Base-by-base conservation (phyloP, 2,888 invertebrate genomes). In the Nasonia oneida region DNA sequence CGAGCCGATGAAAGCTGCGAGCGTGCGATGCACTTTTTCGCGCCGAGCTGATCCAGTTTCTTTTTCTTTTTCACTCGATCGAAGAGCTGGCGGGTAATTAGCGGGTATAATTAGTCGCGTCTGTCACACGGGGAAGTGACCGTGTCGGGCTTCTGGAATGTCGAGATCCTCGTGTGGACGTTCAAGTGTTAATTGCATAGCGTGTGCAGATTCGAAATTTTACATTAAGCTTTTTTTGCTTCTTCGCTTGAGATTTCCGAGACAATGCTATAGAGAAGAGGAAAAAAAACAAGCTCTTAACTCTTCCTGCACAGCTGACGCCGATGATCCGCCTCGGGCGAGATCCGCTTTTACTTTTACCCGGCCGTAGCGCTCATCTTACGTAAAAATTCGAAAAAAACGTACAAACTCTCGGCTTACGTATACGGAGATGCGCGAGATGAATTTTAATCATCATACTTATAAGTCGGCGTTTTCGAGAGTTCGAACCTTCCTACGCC, bases 281-380 rank as follows among this genome's bases (percentile, higher is more conserved):
- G 57, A 57, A 64, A 33, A 67, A 53, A 47, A 47, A 53, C 42
- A 42, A 39, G 18, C n/a, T 42, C 67, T 70, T 37, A 76, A 74
- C 71, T 73, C 53, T 81, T 50, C 61, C 67, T 29, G 73, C 4
- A 73, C 71, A 76, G 14, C 23, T 57, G 80, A 70, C 23, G 73
- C 18, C 42, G 73, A 70, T 50, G 76, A 57, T 57, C 10, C 50
- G 71, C 75, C 80, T 74, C 29, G 23, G 81, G 82, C 42, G 47
- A 61, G 70, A 74, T 85, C 53, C 71, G 76, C 82, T 85, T 82
- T 82, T 85, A 78, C 77, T 85, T 81, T 85, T 85, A 53, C 70
- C 4, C 23, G 67, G 5, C 33, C 12, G 29, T 29, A 12, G 15
- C 39, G 15, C 37, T 37, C 12, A 12, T 5, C 64, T 80, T 80